Conservation (phyloP, 2,888 invertebrate genomes). For the Euplexia lucipara region DNA sequence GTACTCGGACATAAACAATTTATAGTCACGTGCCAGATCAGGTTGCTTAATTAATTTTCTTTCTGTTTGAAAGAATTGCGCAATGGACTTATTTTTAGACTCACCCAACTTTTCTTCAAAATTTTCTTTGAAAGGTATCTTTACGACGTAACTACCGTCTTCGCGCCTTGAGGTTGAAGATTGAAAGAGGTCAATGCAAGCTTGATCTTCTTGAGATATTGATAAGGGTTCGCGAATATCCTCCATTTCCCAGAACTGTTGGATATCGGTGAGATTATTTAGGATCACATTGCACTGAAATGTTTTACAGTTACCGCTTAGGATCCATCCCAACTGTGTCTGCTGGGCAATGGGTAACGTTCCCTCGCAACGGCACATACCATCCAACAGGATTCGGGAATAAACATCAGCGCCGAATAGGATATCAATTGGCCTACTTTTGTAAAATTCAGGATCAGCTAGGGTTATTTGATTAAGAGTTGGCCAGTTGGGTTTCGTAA, state of each 20-base stretch:
- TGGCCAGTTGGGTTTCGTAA: slow-evolving; percentile 11
- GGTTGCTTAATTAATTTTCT: no score
- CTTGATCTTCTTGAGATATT: slow-evolving; percentile 7
- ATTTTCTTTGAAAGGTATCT: slow-evolving; percentile 15
- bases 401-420: slow-evolving; percentile 13
- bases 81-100: no score
- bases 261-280: not conserved
- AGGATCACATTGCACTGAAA: no score
- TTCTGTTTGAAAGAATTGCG: no score
- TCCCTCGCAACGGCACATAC: no score
- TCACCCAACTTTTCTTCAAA: no score
- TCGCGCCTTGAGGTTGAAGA: no score
- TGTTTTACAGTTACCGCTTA: no score
- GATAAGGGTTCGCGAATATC: slow-evolving; percentile 14
- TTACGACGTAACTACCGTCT: slow-evolving; percentile 17
- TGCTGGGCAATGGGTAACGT: no score
- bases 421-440: slow-evolving; percentile 17
- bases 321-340: no score
- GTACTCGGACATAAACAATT: slow-evolving; percentile 20
- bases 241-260: slow-evolving; percentile 14
- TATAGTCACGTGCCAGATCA: no score
- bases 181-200: not conserved
- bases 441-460: slow-evolving; percentile 17
- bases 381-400: not conserved
- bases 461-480: slow-evolving; percentile 15